These are phyloP conservation scores for Nannospalax galili DNA, from an alignment of 2,113 vertebrate species.

Conservation along the genomic window DNA sequence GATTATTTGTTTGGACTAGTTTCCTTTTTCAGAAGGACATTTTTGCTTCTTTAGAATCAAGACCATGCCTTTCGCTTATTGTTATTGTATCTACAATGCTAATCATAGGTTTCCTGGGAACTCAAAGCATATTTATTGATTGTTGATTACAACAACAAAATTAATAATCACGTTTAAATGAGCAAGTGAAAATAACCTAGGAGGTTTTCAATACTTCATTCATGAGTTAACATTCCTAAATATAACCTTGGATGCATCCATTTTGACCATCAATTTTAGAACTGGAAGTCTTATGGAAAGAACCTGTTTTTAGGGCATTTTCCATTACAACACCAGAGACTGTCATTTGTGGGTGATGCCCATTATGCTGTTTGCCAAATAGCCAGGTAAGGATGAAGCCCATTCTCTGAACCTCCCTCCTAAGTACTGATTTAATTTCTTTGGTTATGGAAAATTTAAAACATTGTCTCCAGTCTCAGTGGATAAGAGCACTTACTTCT, in stretches of 20 bases:
- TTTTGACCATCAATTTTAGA: not conserved
- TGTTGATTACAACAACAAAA: constrained; percentile 13
- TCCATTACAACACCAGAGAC: constrained; percentile 63
- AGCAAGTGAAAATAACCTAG: constrained; percentile 5
- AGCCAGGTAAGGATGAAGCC: not conserved
- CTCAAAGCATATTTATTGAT: not conserved
- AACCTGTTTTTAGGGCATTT: not conserved
- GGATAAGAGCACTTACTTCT: too few species aligned
- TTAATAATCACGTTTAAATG: not conserved
- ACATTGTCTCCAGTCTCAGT: too few species aligned
- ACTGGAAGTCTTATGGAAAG: not conserved
- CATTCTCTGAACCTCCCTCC: accelerated
- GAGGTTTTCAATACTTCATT: not conserved
- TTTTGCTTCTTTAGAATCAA: not conserved
- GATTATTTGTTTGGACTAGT: constrained; percentile 23
- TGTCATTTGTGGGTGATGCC: constrained; percentile 59
- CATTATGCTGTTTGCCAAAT: not conserved
- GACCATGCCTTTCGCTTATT: not conserved
- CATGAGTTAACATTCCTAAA: not conserved
- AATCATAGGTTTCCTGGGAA: not conserved
- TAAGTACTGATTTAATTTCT: not conserved
- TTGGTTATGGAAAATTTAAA: not conserved
- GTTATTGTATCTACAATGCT: not conserved
- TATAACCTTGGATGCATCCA: not conserved
- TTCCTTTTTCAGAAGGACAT: not conserved